Evolutionary conservation across 2,113 vertebrate species (phyloP).

Genomic region (Oenanthe oenanthe): DNA sequence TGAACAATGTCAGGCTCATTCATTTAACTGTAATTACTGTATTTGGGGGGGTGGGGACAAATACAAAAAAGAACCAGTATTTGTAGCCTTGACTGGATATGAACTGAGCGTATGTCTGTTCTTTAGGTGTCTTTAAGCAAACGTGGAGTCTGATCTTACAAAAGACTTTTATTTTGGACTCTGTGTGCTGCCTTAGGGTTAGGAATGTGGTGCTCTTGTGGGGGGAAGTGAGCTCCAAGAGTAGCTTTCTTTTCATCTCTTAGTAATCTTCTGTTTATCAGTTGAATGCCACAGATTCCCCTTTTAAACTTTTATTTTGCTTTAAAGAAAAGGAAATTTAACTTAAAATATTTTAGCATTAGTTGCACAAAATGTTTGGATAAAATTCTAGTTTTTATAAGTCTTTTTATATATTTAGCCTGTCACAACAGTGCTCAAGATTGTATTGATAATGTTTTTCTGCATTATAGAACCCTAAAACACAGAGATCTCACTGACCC

Average conservation of each 20-base stretch:
- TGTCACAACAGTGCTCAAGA: constrained; percentile 87
- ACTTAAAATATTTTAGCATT: constrained; percentile 88
- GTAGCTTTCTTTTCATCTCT: constrained; percentile 83
- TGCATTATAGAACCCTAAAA: constrained; percentile 80
- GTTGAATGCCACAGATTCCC: constrained; percentile 81
- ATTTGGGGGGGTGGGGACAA: constrained; percentile 69
- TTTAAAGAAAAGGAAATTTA: constrained; percentile 83
- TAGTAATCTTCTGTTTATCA: constrained; percentile 80
- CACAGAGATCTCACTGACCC: constrained; percentile 80
- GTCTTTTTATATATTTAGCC: constrained; percentile 93
- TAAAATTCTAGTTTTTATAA: constrained; percentile 99
- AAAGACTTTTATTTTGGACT: constrained; percentile 81
- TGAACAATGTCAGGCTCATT: constrained; percentile 79
- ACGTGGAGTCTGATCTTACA: constrained; percentile 82
- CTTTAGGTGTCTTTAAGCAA: constrained; percentile 83
- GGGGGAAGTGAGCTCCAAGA: constrained; percentile 81
- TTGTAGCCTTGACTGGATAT: constrained; percentile 83
- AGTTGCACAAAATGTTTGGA: constrained; percentile 89
- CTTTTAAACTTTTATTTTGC: constrained; percentile 86
- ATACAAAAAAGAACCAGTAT: constrained; percentile 78
- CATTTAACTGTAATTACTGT: constrained; percentile 88
- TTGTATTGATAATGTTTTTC: constrained; percentile 81
- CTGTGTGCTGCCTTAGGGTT: constrained; percentile 87
- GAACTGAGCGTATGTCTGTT: constrained; percentile 83
- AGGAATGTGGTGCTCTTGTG: constrained; percentile 84